Evolutionary conservation across 2,797 vertebrate genomes (phyloP), one percentile per base, ranked within the genome.

Genomic region (Denticeps clupeoides): DNA sequence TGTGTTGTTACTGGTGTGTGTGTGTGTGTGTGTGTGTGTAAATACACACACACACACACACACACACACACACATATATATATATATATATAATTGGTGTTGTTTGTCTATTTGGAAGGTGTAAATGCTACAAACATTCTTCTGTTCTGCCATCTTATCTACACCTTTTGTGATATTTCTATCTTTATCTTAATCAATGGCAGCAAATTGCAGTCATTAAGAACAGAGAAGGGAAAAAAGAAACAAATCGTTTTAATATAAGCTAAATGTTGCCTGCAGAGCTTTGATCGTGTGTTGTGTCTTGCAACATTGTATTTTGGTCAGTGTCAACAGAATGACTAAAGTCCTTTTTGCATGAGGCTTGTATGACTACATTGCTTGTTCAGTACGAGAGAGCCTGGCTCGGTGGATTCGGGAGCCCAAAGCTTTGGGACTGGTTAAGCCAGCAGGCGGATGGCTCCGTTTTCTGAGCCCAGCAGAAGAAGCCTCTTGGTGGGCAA

Each of bases 401-500:
- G n/a, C n/a, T n/a, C n/a, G n/a, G n/a, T n/a, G n/a, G n/a, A n/a
- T n/a, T n/a, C n/a, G n/a, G n/a, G n/a, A n/a, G n/a, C n/a, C n/a
- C n/a, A 19, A 11, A 26, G 7, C 25, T 41, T 29, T 18, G 26
- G n/a, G 29, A 44, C 26, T 19, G 15, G 18, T 56, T 72, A 99
- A 0, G 95, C 95, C 69, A 97, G 72, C 12, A 99, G 82, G 41
- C 95, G 84, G 57, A 96, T 68, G 70, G 90, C 73, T 0, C 95
- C 90, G 0, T 99, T 99, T 63, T 99, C 95, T 0, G 95, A 99
- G 60, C 93, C 95, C 69, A 99, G 80, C 50, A 99, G 82, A 47
- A 99, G 79, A 1, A 98, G 92, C 68, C 93, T 86, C 74, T 96
- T 99, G 0, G 87, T 93, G 59, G 94, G 89, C 57, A 99, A 83